These are phyloP conservation scores for Metalampra italica DNA, from an alignment of 2,888 invertebrate species.

Conservation along the genomic window DNA sequence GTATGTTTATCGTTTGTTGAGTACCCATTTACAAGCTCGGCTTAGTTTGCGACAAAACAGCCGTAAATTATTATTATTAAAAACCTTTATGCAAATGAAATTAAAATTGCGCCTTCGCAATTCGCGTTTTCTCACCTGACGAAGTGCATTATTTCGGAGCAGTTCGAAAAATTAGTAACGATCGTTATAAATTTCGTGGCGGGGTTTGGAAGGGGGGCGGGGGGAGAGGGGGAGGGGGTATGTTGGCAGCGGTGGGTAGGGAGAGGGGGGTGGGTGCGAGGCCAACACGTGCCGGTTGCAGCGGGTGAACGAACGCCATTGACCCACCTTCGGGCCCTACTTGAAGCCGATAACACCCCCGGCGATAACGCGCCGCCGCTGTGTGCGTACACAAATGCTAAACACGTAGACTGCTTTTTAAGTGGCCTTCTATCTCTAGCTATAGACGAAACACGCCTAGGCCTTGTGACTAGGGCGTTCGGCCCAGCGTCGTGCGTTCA, in stretches of 20 bases:
- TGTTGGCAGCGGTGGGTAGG: conserved; percentile 9
- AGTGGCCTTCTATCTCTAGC: conserved; percentile 5
- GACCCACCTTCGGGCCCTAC: conserved; percentile 71
- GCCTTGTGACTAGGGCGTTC: no score
- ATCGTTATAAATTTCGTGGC: conserved; percentile 15
- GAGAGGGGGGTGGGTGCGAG: conserved; percentile 39
- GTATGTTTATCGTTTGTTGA: no score
- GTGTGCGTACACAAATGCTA: conserved; percentile 33
- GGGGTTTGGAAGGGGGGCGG: conserved; percentile 8
- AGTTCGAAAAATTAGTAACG: conserved; percentile 8
- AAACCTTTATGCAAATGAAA: no score
- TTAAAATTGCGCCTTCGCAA: no score
- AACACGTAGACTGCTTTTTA: conserved; percentile 19
- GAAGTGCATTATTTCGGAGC: neutral
- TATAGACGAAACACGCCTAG: neutral
- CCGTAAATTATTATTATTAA: no score
- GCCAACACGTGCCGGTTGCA: conserved; percentile 70
- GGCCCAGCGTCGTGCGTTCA: no score
- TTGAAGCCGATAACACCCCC: conserved; percentile 68
- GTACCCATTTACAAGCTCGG: no score
- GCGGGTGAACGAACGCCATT: conserved; percentile 76
- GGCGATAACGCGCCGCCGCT: conserved; percentile 36
- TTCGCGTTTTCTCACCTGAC: neutral
- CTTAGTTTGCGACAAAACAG: no score
- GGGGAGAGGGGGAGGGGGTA: conserved; percentile 17